Evolutionary conservation across 2,888 invertebrate species (phyloP).

Genomic region (Crematogaster levior): DNA sequence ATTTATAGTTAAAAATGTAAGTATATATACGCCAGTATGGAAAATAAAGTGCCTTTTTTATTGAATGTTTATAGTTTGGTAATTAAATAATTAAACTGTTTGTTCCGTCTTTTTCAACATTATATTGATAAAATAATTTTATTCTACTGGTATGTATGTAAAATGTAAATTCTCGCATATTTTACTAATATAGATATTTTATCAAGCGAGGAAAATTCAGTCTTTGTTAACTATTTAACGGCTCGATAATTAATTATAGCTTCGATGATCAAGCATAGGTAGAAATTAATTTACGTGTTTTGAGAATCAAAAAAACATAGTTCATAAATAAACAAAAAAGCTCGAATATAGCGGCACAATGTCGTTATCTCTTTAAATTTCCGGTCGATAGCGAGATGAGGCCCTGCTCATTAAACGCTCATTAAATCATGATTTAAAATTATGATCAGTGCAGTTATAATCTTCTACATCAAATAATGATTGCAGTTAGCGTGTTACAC

Average conservation of each 20-base stretch:
- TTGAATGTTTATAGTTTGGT: background rate
- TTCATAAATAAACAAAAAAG: constrained; percentile 9
- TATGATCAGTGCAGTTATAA: constrained; percentile 45
- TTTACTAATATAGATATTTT: background rate
- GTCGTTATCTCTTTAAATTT: constrained; percentile 19
- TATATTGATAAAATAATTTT: constrained; percentile 12
- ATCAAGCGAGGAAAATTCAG: background rate
- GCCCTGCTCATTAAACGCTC: constrained; percentile 20
- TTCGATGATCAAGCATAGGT: background rate
- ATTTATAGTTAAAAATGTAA: constrained; percentile 1
- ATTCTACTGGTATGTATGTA: background rate
- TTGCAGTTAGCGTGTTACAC: background rate
- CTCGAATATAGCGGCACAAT: background rate
- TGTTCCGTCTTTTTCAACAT: background rate
- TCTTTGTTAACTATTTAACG: constrained; percentile 1
- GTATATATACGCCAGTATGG: background rate
- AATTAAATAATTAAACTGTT: background rate
- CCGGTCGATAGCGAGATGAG: constrained; percentile 17
- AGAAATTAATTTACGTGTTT: background rate
- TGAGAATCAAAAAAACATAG: background rate
- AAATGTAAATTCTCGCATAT: background rate
- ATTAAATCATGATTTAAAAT: constrained; percentile 52
- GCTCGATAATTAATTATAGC: background rate
- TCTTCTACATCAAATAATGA: constrained; percentile 35
- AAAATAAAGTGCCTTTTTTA: background rate